Conservation (phyloP, 2,888 invertebrate species). For the Polylopha cassiicola region DNA sequence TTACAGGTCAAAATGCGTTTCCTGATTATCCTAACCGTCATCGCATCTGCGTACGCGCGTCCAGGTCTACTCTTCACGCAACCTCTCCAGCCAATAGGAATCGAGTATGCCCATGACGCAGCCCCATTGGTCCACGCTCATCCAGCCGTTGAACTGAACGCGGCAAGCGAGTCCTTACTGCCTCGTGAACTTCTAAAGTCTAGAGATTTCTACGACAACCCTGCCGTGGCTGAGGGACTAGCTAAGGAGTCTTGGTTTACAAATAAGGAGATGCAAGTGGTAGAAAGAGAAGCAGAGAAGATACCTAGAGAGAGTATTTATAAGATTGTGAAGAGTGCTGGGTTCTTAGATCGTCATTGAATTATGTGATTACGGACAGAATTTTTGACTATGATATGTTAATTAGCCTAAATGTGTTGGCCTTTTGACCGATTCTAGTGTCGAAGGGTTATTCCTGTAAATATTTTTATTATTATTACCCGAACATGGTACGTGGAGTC, state of each 20-base stretch:
- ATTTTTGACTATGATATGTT: constrained; percentile 5
- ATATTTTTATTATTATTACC: too few species aligned
- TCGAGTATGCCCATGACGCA: constrained; percentile 66
- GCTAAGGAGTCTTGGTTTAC: constrained; percentile 88
- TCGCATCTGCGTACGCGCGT: constrained; percentile 63
- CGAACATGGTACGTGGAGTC: too few species aligned
- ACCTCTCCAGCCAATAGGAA: constrained; percentile 60
- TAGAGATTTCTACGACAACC: constrained; percentile 85
- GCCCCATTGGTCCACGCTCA: constrained; percentile 72
- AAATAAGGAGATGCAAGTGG: constrained; percentile 86
- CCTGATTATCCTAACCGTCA: constrained; percentile 45
- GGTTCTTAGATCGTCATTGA: constrained; percentile 72
- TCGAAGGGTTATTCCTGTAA: too few species aligned
- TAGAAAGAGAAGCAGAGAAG: constrained; percentile 87
- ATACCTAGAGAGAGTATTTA: constrained; percentile 87
- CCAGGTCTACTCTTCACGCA: constrained; percentile 68
- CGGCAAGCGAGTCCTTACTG: constrained; percentile 83
- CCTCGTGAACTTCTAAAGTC: constrained; percentile 82
- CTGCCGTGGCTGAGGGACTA: constrained; percentile 82
- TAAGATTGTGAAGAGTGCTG: constrained; percentile 84
- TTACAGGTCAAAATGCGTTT: constrained; percentile 51
- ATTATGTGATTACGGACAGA: neutral
- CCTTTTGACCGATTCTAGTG: neutral
- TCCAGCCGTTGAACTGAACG: constrained; percentile 84
- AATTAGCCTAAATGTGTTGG: neutral